Evolutionary conservation across 1,140 invertebrate species (phyloP).

Genomic region (Magallana angulata): DNA sequence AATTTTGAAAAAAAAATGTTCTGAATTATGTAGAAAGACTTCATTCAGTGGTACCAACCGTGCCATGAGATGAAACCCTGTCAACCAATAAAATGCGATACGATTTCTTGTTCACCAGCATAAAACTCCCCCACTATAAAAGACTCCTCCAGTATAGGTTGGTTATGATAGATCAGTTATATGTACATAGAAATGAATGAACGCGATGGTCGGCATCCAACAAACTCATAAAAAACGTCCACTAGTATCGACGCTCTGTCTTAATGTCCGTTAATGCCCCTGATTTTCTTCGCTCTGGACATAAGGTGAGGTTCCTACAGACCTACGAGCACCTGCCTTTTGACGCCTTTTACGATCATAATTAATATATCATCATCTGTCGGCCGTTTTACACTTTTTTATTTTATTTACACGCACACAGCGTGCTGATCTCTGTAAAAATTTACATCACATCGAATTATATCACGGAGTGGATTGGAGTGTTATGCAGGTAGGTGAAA

Average conservation of each 20-base stretch:
- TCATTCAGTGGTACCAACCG: too few species aligned
- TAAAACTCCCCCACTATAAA: too few species aligned
- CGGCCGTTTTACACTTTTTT: conserved; percentile 33
- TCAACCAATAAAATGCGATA: too few species aligned
- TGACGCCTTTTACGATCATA: conserved; percentile 33
- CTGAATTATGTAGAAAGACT: too few species aligned
- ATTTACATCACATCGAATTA: conserved; percentile 3
- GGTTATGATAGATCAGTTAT: too few species aligned
- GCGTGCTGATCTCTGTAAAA: background rate
- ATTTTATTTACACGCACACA: conserved; percentile 24
- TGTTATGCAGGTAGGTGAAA: conserved; percentile 16
- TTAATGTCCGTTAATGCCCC: conserved; percentile 7
- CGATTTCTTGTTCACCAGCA: too few species aligned
- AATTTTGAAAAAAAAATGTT: too few species aligned
- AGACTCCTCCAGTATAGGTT: too few species aligned
- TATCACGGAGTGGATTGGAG: background rate
- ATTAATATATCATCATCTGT: conserved; percentile 30
- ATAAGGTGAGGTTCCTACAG: background rate
- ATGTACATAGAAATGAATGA: background rate
- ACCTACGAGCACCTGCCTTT: conserved; percentile 4
- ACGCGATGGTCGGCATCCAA: background rate
- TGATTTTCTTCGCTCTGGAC: conserved; percentile 1
- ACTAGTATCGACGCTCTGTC: background rate
- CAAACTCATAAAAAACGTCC: conserved; percentile 12
- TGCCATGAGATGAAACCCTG: too few species aligned